These are phyloP conservation scores for Diarsia dahlii DNA, from an alignment of 2,888 invertebrate species.

Conservation along the genomic window DNA sequence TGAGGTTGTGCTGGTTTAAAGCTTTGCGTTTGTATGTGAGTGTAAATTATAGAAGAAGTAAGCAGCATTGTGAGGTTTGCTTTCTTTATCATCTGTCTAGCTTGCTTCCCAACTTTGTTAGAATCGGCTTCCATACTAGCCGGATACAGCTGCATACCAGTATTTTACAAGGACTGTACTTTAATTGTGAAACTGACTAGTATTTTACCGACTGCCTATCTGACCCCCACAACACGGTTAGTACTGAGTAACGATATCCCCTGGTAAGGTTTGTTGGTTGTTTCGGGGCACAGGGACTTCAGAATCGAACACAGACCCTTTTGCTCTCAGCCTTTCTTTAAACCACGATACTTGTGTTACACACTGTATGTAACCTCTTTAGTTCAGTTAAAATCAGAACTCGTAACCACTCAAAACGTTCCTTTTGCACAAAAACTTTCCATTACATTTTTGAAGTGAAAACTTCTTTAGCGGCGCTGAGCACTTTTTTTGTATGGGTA, in stretches of 20 bases:
- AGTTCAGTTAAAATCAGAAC: slow-evolving; percentile 17
- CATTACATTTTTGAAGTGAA: too few species aligned
- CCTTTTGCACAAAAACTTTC: slow-evolving; percentile 13
- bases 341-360: not conserved
- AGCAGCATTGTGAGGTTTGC: not conserved
- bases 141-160: not conserved
- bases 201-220: not conserved
- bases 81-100: not conserved
- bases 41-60: not conserved
- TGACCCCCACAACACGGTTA: not conserved
- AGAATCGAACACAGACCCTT: too few species aligned
- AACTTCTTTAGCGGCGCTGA: too few species aligned
- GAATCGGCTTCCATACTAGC: not conserved
- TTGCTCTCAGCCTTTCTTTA: not conserved
- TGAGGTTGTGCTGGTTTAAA: not conserved
- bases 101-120: not conserved
- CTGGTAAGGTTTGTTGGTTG: not conserved
- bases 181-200: too few species aligned
- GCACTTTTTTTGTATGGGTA: too few species aligned
- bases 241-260: not conserved
- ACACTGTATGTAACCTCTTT: not conserved
- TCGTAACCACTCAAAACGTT: slow-evolving; percentile 8
- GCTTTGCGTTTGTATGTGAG: not conserved
- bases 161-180: not conserved
- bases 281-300: too few species aligned